Percentiles rank a stretch among this genome's conserved stretches.
These are phyloP conservation scores for Acromyrmex heyeri DNA, from an alignment of 1,140 invertebrate genomes.

Conservation along the genomic window DNA sequence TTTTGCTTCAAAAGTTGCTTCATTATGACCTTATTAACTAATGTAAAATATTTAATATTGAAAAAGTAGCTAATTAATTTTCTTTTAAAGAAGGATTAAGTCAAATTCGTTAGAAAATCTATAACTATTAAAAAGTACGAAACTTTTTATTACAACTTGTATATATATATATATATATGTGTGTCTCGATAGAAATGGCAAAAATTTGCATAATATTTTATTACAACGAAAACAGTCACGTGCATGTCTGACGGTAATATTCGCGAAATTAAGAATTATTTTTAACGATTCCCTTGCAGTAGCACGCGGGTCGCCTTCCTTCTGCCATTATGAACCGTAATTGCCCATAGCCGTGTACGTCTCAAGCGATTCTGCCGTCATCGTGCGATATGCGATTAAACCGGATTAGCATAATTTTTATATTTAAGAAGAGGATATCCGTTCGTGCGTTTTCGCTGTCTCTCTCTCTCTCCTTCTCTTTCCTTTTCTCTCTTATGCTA, in stretches of 20 bases:
- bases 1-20: slow-evolving; percentile 24
- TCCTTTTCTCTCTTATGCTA: neutral
- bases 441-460: neutral
- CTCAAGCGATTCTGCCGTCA: slow-evolving; percentile 55
- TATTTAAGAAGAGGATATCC: slow-evolving; percentile 13
- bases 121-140: neutral
- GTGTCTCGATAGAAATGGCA: slow-evolving; percentile 8
- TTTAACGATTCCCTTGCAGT: slow-evolving; percentile 38
- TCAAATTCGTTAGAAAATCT: slow-evolving; percentile 25
- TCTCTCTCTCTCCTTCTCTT: neutral
- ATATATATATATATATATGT: no score
- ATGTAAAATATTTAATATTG: slow-evolving; percentile 11
- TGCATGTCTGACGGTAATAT: slow-evolving; percentile 34
- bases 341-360: slow-evolving; percentile 35
- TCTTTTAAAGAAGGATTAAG: slow-evolving; percentile 6
- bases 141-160: slow-evolving; percentile 10
- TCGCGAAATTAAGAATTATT: slow-evolving; percentile 49
- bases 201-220: slow-evolving; percentile 51
- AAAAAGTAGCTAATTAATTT: slow-evolving; percentile 11
- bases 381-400: slow-evolving; percentile 68
- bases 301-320: neutral
- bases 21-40: slow-evolving; percentile 15
- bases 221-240: slow-evolving; percentile 36
- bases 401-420: slow-evolving; percentile 70
- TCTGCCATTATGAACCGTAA: slow-evolving; percentile 41